Evolutionary conservation across 2,888 invertebrate species (phyloP).

Genomic region (Siphonodentalium dalli): DNA sequence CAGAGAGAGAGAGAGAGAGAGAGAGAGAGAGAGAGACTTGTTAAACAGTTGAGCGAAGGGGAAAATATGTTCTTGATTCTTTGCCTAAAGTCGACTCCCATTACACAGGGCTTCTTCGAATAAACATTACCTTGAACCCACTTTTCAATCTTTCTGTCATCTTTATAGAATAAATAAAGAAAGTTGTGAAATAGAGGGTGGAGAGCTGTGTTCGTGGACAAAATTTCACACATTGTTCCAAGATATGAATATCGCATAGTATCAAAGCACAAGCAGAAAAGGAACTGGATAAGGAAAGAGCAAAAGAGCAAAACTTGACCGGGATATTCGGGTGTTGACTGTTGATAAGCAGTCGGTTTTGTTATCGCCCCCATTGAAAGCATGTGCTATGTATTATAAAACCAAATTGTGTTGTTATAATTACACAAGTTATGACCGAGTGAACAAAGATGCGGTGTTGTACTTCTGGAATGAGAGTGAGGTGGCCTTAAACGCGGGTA

Average conservation of each 20-base stretch:
- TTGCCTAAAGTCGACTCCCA: conserved; percentile 26
- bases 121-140: conserved; percentile 24
- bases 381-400: conserved; percentile 20
- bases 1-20: background rate
- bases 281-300: conserved; percentile 12
- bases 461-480: conserved; percentile 29
- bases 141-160: conserved; percentile 11
- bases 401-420: conserved; percentile 21
- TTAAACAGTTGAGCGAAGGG: conserved; percentile 3
- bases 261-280: conserved; percentile 11
- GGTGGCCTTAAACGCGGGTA: conserved; percentile 19
- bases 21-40: conserved; percentile 1
- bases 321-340: conserved; percentile 13
- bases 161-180: conserved; percentile 7
- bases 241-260: conserved; percentile 16
- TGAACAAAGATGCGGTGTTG: conserved; percentile 2
- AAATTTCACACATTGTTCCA: conserved; percentile 11
- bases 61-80: conserved; percentile 3
- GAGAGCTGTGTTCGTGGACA: conserved; percentile 9
- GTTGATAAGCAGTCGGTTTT: conserved; percentile 17
- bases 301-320: conserved; percentile 6
- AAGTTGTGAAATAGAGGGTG: background rate
- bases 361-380: conserved; percentile 15
- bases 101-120: conserved; percentile 20
- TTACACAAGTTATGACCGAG: conserved; percentile 23